Evolutionary conservation across 2,888 invertebrate genomes (phyloP).

Genomic region (Drosophila antonietae): DNA sequence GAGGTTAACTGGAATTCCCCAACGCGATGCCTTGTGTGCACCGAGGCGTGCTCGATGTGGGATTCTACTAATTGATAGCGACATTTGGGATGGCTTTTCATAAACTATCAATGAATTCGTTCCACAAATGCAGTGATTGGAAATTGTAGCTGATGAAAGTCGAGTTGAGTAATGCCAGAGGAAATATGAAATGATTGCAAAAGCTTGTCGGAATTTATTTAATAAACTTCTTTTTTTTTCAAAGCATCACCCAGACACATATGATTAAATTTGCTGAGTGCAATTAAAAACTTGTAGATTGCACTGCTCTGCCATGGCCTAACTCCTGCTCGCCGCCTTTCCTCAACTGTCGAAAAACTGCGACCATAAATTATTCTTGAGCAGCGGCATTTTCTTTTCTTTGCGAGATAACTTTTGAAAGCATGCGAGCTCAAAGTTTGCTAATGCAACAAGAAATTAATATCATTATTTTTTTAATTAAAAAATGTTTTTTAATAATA

Average conservation of each 20-base stretch:
- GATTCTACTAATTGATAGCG: constrained; percentile 50
- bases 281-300: constrained; percentile 31
- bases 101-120: constrained; percentile 13
- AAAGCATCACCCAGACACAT: constrained; percentile 2
- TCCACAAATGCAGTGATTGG: constrained; percentile 15
- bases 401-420: constrained; percentile 2
- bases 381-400: background rate
- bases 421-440: constrained; percentile 25
- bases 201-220: background rate
- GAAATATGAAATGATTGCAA: constrained; percentile 1
- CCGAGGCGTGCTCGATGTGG: constrained; percentile 29
- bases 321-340: background rate
- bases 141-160: constrained; percentile 3
- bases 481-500: background rate
- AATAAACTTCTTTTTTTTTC: background rate
- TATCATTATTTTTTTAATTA: constrained; percentile 22
- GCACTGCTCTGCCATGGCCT: background rate
- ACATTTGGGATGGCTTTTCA: constrained; percentile 33
- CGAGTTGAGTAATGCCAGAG: background rate
- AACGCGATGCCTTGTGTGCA: constrained; percentile 20
- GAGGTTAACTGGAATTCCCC: constrained; percentile 69
- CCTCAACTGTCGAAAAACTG: background rate
- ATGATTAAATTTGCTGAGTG: constrained; percentile 11
- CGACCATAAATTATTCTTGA: constrained; percentile 16
- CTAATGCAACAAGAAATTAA: constrained; percentile 16